Conservation (phyloP, 2,113 vertebrate species). For the Seriola rivoliana region DNA sequence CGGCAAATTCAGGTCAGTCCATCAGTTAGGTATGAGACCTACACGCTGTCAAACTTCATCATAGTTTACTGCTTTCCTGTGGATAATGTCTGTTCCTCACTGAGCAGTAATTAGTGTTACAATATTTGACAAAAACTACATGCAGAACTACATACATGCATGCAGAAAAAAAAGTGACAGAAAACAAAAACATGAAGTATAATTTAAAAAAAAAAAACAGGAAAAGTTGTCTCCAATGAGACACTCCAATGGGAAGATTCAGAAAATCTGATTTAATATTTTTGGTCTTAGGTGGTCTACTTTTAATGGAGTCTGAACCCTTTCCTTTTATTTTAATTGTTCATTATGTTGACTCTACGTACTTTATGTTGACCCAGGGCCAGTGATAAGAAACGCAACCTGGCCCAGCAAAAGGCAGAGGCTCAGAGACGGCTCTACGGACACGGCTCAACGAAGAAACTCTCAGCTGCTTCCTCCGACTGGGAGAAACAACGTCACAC, state of each 20-base stretch:
- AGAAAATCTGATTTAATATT: background rate
- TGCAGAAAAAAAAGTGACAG: background rate
- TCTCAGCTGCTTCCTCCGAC: conserved; percentile 92
- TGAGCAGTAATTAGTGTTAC: background rate
- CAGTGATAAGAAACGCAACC: conserved; percentile 96
- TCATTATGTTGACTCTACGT: conserved; percentile 1
- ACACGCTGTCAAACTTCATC: conserved; percentile 13
- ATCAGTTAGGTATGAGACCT: background rate
- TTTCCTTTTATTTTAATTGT: background rate
- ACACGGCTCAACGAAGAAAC: conserved; percentile 91
- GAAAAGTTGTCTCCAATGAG: background rate
- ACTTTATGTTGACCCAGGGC: conserved; percentile 84
- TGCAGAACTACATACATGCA: background rate
- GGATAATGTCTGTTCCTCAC: conserved; percentile 1
- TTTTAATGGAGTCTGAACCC: background rate
- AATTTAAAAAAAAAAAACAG: background rate
- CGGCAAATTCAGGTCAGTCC: conserved; percentile 36
- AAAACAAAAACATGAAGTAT: background rate
- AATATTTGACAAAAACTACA: background rate
- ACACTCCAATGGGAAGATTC: background rate
- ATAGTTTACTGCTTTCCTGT: background rate
- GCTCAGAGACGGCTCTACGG: conserved; percentile 96
- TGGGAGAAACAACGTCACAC: conserved; percentile 96
- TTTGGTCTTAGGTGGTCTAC: background rate
- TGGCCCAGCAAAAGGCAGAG: conserved; percentile 97